Conservation (phyloP, 2,888 invertebrate species). For the Fragum sueziense region DNA sequence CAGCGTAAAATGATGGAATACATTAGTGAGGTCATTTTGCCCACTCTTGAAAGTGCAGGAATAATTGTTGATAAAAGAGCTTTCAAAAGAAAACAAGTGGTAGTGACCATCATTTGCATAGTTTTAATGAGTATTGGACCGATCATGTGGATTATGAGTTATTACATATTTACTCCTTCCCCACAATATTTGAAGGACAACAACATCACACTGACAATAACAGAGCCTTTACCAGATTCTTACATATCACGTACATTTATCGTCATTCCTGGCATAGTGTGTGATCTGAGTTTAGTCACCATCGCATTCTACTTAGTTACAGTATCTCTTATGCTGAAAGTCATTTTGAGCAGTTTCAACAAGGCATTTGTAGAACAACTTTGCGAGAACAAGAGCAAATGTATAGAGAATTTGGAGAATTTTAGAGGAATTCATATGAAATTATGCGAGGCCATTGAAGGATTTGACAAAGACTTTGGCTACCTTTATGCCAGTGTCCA, state of each 20-base stretch:
- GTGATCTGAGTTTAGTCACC: neutral
- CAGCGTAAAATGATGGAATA: neutral
- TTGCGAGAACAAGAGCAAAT: neutral
- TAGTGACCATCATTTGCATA: neutral
- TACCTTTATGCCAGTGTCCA: neutral
- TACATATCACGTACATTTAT: neutral
- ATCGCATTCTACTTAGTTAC: neutral
- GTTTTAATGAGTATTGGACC: neutral
- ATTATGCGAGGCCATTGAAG: neutral
- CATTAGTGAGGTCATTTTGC: neutral
- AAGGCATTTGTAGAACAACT: neutral
- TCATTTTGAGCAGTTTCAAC: neutral
- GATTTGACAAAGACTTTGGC: neutral
- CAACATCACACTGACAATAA: neutral
- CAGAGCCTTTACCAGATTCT: neutral
- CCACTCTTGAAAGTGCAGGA: neutral
- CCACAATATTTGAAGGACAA: neutral
- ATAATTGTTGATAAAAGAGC: neutral
- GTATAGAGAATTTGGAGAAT: neutral
- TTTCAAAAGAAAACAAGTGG: neutral
- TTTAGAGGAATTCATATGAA: neutral
- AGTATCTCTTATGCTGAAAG: neutral
- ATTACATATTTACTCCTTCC: neutral
- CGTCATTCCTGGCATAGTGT: neutral
- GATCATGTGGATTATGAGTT: neutral